phyloP scores from a whole-genome alignment of 2,888 invertebrate species.

The Agriotes lineatus region DNA sequence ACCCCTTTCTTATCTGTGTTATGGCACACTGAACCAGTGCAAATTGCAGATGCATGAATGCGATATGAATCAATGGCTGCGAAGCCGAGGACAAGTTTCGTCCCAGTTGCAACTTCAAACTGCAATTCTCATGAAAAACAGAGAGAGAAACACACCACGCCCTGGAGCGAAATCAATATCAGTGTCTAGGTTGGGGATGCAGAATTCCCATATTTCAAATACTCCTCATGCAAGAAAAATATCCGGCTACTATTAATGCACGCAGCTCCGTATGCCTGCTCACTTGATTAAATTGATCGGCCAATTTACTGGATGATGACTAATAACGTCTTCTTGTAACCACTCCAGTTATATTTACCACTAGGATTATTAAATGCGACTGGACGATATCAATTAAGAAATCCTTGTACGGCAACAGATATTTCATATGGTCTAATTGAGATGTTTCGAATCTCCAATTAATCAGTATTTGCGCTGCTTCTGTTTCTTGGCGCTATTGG shows the following conservation, averaged over 20 bases:
- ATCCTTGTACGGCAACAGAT: slow-evolving; percentile 7
- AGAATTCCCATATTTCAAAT: slow-evolving; percentile 49
- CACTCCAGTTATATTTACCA: slow-evolving; percentile 6
- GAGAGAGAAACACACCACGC: slow-evolving; percentile 48
- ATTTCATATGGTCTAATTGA: slow-evolving; percentile 6
- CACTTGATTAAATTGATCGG: slow-evolving; percentile 14
- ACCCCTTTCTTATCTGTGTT: neutral
- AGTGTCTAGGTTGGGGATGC: slow-evolving; percentile 53
- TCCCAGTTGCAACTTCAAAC: slow-evolving; percentile 4
- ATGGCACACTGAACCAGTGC: slow-evolving; percentile 11
- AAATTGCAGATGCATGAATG: slow-evolving; percentile 15
- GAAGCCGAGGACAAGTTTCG: neutral
- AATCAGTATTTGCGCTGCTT: no score
- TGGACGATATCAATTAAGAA: slow-evolving; percentile 12
- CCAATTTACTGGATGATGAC: slow-evolving; percentile 14
- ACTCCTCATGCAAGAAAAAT: neutral
- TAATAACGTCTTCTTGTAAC: slow-evolving; percentile 18
- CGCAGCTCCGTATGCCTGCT: slow-evolving; percentile 4
- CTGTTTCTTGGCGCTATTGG: no score
- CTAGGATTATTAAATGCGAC: slow-evolving; percentile 3
- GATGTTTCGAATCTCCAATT: neutral
- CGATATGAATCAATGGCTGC: slow-evolving; percentile 8
- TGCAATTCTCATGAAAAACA: slow-evolving; percentile 21
- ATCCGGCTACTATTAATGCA: neutral
- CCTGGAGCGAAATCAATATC: slow-evolving; percentile 52